Conservation (phyloP, 1,140 invertebrate species). For the Lineus longissimus region DNA sequence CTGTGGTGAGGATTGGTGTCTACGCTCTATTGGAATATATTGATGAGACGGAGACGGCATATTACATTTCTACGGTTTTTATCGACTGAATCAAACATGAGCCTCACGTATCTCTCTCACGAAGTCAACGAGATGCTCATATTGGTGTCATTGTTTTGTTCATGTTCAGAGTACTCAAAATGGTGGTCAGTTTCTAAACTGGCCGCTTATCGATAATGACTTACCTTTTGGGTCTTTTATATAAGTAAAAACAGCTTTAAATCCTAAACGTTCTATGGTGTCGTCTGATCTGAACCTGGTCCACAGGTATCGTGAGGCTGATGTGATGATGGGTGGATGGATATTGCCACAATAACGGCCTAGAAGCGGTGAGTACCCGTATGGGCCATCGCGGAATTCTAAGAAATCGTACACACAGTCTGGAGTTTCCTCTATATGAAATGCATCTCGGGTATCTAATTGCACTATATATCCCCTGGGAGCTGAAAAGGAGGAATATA, state of each 20-base stretch:
- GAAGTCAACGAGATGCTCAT: no score
- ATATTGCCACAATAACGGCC: conserved; percentile 70
- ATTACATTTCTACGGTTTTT: no score
- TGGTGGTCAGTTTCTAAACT: no score
- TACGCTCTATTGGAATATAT: conserved; percentile 50
- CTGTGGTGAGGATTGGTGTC: not conserved
- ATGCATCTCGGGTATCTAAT: conserved; percentile 78
- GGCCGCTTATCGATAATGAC: no score
- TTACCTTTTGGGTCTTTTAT: conserved; percentile 49
- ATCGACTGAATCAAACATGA: no score
- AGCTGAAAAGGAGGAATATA: conserved; percentile 61
- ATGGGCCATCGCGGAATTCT: conserved; percentile 77
- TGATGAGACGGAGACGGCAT: no score
- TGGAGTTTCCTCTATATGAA: conserved; percentile 70
- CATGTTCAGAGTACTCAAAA: no score
- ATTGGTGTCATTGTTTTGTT: no score
- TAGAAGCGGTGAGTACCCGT: conserved; percentile 72
- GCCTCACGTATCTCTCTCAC: no score
- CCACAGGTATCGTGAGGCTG: conserved; percentile 75
- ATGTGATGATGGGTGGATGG: conserved; percentile 74
- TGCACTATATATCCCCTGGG: conserved; percentile 68
- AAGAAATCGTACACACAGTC: conserved; percentile 77
- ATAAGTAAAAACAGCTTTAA: conserved; percentile 72
- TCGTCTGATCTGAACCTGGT: conserved; percentile 79
- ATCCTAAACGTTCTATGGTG: conserved; percentile 77